These are phyloP conservation scores for Mystacornis crossleyi DNA, from an alignment of 2,113 vertebrate genomes.

Conservation along the genomic window DNA sequence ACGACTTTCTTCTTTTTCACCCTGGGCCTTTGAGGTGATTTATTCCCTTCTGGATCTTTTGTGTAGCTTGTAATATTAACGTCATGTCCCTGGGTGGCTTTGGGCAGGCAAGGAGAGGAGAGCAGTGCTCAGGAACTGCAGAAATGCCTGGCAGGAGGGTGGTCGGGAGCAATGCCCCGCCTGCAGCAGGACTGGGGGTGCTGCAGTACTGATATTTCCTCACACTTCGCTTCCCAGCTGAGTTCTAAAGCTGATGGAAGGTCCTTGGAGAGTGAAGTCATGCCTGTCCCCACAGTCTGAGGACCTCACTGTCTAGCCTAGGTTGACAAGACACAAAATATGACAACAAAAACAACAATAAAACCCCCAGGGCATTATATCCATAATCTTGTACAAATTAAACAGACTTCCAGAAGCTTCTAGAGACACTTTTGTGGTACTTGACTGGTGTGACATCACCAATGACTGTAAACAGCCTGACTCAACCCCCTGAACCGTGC, in stretches of 20 bases:
- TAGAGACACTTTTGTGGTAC: not conserved
- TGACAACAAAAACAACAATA: not conserved
- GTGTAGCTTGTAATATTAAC: not conserved
- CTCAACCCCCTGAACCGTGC: not conserved
- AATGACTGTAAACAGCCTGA: not conserved
- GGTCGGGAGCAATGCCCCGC: not conserved
- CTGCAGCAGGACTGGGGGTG: not conserved
- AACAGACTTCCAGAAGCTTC: constrained; percentile 32
- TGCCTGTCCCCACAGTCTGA: not conserved
- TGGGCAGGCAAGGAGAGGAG: not conserved
- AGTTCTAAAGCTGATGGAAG: not conserved
- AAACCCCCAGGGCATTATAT: not conserved
- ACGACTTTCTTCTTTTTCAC: not conserved
- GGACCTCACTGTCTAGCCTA: not conserved
- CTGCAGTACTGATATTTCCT: not conserved
- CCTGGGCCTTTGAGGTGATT: not conserved
- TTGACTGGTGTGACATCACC: not conserved
- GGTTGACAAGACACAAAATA: not conserved
- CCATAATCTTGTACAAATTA: not conserved
- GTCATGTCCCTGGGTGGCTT: not conserved
- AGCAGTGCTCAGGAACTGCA: not conserved
- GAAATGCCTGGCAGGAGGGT: not conserved
- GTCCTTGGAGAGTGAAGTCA: not conserved
- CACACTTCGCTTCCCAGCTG: not conserved
- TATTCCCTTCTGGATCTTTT: not conserved